phyloP scores from a whole-genome alignment of 2,888 invertebrate species.

The Cacoxenus indagator region DNA sequence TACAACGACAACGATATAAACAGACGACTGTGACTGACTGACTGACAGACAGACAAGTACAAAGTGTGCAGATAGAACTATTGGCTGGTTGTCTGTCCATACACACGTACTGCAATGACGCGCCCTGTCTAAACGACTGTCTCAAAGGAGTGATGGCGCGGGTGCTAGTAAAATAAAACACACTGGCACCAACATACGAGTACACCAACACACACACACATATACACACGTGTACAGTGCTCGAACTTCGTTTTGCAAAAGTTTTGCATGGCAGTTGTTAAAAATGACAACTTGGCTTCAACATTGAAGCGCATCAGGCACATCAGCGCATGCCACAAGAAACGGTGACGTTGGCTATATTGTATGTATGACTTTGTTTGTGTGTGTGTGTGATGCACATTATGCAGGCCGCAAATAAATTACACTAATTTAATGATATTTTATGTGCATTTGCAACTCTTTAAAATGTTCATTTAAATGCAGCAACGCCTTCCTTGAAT shows the following conservation, averaged over 20 bases:
- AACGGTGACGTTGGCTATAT: neutral
- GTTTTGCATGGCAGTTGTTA: slow-evolving; percentile 43
- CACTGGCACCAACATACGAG: neutral
- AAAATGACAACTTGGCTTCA: slow-evolving; percentile 34
- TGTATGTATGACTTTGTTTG: neutral
- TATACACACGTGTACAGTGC: neutral
- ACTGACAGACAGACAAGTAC: too few species aligned
- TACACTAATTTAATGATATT: slow-evolving; percentile 50
- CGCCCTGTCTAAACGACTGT: slow-evolving; percentile 36
- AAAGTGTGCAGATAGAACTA: neutral
- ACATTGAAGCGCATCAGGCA: slow-evolving; percentile 40
- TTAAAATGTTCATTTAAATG: neutral
- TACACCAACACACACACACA: slow-evolving; percentile 1
- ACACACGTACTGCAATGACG: too few species aligned
- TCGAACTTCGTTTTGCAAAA: too few species aligned
- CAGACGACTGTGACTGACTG: slow-evolving; percentile 6
- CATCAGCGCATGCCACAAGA: slow-evolving; percentile 9
- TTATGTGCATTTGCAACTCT: slow-evolving; percentile 33
- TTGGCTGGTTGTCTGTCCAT: neutral
- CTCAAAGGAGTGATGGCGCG: slow-evolving; percentile 18
- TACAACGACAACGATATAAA: neutral
- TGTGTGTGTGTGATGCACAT: slow-evolving; percentile 23
- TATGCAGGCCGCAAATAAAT: slow-evolving; percentile 36
- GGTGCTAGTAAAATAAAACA: slow-evolving; percentile 6
- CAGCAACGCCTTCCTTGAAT: neutral